Evolutionary conservation across 2,113 vertebrate genomes (phyloP).

Genomic region (Larimichthys crocea): DNA sequence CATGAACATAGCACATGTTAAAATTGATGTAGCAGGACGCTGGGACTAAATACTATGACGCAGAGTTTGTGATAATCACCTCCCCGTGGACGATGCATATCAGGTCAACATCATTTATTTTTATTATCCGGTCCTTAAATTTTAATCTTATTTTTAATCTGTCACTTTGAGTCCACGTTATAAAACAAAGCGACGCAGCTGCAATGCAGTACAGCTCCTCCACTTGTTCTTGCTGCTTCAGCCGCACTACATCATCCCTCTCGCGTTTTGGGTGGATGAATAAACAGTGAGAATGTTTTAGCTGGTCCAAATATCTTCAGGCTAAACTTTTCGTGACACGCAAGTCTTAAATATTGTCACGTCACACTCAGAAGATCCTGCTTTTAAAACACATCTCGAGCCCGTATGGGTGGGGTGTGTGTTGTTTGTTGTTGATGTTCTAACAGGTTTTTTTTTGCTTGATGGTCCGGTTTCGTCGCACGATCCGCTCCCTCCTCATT

Average conservation of each 20-base stretch:
- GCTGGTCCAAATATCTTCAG: not conserved
- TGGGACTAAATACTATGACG: not conserved
- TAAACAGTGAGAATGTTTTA: not conserved
- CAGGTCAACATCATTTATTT: not conserved
- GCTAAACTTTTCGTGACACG: not conserved
- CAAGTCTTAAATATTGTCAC: not conserved
- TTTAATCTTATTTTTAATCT: constrained; percentile 6
- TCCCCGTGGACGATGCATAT: not conserved
- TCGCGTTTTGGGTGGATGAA: not conserved
- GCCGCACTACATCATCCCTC: not conserved
- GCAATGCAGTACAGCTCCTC: constrained; percentile 7
- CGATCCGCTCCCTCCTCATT: constrained; percentile 25
- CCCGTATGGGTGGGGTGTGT: not conserved
- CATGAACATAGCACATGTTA: not conserved
- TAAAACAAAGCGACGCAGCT: not conserved
- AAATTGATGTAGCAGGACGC: not conserved
- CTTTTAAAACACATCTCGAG: not conserved
- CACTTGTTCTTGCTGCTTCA: not conserved
- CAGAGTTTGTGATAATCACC: not conserved
- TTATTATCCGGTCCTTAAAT: not conserved
- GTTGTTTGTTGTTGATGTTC: not conserved
- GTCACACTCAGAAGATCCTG: not conserved
- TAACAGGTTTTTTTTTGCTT: not conserved
- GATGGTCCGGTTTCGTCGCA: constrained; percentile 4
- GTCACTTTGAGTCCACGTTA: constrained; percentile 3